These are phyloP conservation scores for Rhagonycha fulva DNA, from an alignment of 2,888 invertebrate species.

Conservation along the genomic window DNA sequence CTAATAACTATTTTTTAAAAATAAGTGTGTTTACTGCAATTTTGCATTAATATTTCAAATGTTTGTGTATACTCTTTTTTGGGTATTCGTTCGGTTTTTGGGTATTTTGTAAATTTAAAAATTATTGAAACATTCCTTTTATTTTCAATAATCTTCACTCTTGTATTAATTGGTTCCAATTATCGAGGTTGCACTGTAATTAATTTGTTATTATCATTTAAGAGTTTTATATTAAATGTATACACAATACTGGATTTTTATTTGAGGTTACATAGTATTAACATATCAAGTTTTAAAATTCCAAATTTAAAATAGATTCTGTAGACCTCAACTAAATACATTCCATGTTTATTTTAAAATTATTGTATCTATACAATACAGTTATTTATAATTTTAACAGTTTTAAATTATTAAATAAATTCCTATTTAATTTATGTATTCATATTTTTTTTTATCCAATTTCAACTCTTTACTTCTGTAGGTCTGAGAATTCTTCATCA, in stretches of 20 bases:
- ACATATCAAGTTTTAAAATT: slow-evolving; percentile 5
- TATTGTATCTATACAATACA: neutral
- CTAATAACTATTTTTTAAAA: neutral
- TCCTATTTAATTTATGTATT: neutral
- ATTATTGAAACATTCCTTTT: neutral
- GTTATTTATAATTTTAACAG: neutral
- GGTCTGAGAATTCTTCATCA: neutral
- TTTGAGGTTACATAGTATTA: neutral
- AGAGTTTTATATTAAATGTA: neutral
- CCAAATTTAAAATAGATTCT: neutral
- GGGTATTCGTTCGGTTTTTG: no score
- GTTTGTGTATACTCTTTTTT: neutral
- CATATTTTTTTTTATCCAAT: neutral
- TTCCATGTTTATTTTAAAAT: slow-evolving; percentile 2
- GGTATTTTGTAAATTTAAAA: neutral
- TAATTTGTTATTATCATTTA: neutral
- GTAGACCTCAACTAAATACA: slow-evolving; percentile 5
- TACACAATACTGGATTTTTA: neutral
- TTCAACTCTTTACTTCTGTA: neutral
- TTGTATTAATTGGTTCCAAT: neutral
- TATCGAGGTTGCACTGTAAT: neutral
- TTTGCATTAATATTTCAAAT: neutral
- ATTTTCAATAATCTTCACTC: neutral
- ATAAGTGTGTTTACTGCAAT: neutral
- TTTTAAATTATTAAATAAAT: neutral